Evolutionary conservation across 2,888 invertebrate genomes (phyloP), one percentile per base, ranked within the genome.

Genomic region (Drosophila pseudotakahashii): DNA sequence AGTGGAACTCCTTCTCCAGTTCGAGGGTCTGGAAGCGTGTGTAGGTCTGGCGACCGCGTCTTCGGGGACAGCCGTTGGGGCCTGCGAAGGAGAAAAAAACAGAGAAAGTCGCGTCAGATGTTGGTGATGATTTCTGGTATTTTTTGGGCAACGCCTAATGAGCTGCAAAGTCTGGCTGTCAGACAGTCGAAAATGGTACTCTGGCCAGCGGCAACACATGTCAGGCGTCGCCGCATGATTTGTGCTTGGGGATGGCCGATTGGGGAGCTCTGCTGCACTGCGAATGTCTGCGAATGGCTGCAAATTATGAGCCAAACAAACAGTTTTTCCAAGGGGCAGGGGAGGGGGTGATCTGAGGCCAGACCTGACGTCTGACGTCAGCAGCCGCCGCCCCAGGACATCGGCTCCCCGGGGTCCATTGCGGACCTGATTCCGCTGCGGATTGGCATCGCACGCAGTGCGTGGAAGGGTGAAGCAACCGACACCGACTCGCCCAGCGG

Each of bases 1-100:
- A 98, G 92, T 98, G 98, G 94, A 99, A 99, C 94, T 99, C 99
- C 93, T 98, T 98, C 93, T 99, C 99, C 93, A 99, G 94, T 92
- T 99, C 98, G 93, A 98, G 94, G 26, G 99, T 99, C 93, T 99
- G 99, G 94, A 98, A 98, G 90, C 98, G 96, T 79, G 98, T 99
- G 94, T 99, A 99, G 16, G 99, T 99, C 93, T 99, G 98, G 85
- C 99, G 94, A 73, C 98, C 98, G 90, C 98, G 95, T 92, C 98
- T 95, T 91, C 98, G 94, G 76, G 98, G 98, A 92, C 98, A 98
- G 73, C 98, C 98, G 92, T 98, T 98, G 63, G 98, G 98, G 93
- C 98, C 98, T 98, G 95, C 85, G 94, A 95, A 23, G 47, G 91
- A 85, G 79, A 48, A 36, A 78, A 53, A 32, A 39, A 23, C 52